Conservation (phyloP, 2,888 invertebrate species). For the Chrysolina haemoptera region DNA sequence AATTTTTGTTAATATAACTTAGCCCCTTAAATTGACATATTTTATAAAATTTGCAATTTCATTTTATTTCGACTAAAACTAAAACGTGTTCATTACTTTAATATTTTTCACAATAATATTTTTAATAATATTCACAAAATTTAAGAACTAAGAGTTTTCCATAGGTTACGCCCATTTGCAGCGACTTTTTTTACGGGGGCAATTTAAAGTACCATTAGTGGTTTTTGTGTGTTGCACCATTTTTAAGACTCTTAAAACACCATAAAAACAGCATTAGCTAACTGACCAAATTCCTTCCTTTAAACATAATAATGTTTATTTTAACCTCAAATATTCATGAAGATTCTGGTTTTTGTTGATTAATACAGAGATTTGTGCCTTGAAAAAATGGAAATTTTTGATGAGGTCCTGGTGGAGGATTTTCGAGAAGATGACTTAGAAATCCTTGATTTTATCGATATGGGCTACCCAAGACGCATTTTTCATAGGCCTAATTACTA, state of each 20-base stretch:
- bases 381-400: no score
- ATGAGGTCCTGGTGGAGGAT: no score
- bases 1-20: no score
- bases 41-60: no score
- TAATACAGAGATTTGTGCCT: not conserved
- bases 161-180: not conserved
- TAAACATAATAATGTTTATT: not conserved
- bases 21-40: no score
- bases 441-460: not conserved
- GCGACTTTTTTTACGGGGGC: not conserved
- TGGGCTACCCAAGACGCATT: not conserved
- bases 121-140: no score
- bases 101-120: no score
- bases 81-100: no score
- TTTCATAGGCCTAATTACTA: not conserved
- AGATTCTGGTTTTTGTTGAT: not conserved
- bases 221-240: not conserved
- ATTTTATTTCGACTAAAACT: no score
- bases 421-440: no score
- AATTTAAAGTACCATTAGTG: not conserved
- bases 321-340: not conserved
- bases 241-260: not conserved
- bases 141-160: no score
- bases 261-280: slow-evolving; percentile 20
- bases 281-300: slow-evolving; percentile 7